Evolutionary conservation across 2,888 invertebrate genomes (phyloP).

Genomic region (Meiosimyza platycephala): DNA sequence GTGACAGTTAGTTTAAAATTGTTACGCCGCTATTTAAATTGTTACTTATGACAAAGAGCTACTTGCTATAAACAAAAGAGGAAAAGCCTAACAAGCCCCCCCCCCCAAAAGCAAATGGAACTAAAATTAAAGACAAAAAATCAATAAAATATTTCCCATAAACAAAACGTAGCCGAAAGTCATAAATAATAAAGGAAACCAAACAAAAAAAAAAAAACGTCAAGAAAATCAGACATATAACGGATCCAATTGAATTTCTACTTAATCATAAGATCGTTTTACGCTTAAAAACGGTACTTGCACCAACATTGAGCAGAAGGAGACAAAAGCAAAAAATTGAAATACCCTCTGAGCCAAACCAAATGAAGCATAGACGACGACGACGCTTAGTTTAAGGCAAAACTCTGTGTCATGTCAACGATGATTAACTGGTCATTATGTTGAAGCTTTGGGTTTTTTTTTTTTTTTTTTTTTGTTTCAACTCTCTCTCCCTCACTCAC

Average conservation of each 20-base stretch:
- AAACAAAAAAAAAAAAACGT: constrained; percentile 11
- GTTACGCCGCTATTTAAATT: neutral
- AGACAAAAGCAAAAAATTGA: too few relatives aligned
- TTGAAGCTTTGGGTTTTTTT: constrained; percentile 15
- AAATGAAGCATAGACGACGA: too few relatives aligned
- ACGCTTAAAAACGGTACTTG: constrained; percentile 8
- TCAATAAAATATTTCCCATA: constrained; percentile 12
- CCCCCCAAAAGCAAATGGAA: constrained; percentile 5
- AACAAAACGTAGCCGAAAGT: constrained; percentile 19
- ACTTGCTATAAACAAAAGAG: constrained; percentile 7
- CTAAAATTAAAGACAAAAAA: constrained; percentile 2
- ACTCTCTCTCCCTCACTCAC: neutral
- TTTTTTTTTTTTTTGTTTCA: constrained; percentile 10
- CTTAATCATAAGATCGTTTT: constrained; percentile 37
- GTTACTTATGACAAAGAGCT: constrained; percentile 15
- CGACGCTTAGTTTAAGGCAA: too few relatives aligned
- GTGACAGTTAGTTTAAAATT: constrained; percentile 15
- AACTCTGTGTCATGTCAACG: constrained; percentile 29
- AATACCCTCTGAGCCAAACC: too few relatives aligned
- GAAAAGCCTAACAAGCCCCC: neutral
- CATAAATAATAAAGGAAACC: constrained; percentile 26
- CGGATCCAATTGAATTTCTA: constrained; percentile 38
- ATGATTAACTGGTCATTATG: constrained; percentile 39
- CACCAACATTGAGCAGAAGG: neutral
- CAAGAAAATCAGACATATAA: constrained; percentile 20